phyloP scores from a whole-genome alignment of 2,797 vertebrate genomes.

The Somateria mollissima region DNA sequence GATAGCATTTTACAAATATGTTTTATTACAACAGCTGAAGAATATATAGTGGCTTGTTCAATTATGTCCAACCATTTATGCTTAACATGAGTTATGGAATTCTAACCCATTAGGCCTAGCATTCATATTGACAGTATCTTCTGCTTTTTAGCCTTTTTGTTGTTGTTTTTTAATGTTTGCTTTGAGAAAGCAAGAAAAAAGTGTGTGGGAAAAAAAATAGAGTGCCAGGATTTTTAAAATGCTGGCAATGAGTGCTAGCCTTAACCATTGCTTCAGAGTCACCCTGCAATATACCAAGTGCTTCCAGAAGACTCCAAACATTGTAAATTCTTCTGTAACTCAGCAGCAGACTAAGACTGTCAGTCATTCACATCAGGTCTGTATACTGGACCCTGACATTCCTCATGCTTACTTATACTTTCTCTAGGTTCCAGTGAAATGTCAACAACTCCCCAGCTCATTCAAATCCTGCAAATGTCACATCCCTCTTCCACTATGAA shows the following conservation, averaged over 20 bases:
- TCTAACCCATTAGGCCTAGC: not conserved
- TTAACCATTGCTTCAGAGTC: not conserved
- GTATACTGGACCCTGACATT: not conserved
- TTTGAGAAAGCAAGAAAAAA: not conserved
- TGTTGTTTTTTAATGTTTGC: not conserved
- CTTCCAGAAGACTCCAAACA: not conserved
- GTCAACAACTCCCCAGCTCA: not conserved
- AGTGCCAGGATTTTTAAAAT: not conserved
- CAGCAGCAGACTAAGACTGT: not conserved
- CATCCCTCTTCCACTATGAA: not conserved
- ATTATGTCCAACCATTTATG: not conserved
- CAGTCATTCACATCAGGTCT: not conserved
- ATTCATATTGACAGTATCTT: not conserved
- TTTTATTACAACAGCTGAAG: not conserved
- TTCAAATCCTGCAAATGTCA: not conserved
- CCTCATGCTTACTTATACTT: not conserved
- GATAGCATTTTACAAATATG: not conserved
- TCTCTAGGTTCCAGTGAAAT: not conserved
- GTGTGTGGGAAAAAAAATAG: not conserved
- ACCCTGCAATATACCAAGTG: not conserved
- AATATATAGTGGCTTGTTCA: not conserved
- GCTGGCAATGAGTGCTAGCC: not conserved
- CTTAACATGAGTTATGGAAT: not conserved
- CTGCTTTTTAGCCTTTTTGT: not conserved
- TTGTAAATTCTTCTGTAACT: not conserved